Evolutionary conservation across 2,797 vertebrate genomes (phyloP).

Genomic region (Jordanella pulchra): DNA sequence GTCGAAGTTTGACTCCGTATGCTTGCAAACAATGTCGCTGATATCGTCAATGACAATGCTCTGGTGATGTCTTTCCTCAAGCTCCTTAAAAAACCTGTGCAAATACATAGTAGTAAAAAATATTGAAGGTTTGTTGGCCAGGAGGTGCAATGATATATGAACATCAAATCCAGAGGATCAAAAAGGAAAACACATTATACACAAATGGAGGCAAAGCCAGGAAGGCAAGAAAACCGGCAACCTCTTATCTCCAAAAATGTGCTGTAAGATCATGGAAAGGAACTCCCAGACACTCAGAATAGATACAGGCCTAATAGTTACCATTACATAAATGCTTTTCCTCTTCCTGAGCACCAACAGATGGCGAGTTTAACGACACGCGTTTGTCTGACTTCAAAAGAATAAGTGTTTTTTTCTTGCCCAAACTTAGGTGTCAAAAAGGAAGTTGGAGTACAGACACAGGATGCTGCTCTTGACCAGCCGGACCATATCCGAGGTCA

Average conservation of each 20-base stretch:
- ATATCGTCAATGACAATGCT: conserved; percentile 91
- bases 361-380: conserved; percentile 58
- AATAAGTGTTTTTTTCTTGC: conserved; percentile 24
- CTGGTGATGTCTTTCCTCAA: conserved; percentile 90
- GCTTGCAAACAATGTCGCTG: conserved; percentile 91
- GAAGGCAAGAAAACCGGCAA: conserved; percentile 46
- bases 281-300: conserved; percentile 65
- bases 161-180: conserved; percentile 1
- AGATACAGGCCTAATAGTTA: conserved; percentile 54
- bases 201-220: conserved; percentile 48
- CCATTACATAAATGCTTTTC: conserved; percentile 66
- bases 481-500: conserved; percentile 31
- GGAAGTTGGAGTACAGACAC: conserved; percentile 61
- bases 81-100: conserved; percentile 91
- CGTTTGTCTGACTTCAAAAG: conserved; percentile 48
- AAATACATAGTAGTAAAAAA: conserved; percentile 4
- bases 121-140: conserved; percentile 21
- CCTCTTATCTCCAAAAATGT: conserved; percentile 43
- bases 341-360: conserved; percentile 72
- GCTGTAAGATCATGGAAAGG: conserved; percentile 50
- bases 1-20: conserved; percentile 89
- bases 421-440: conserved; percentile 64
- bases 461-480: conserved; percentile 56
- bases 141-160: not conserved
- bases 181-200: conserved; percentile 27